Conservation (phyloP, 1,140 invertebrate species). For the Trichonephila inaurata region DNA sequence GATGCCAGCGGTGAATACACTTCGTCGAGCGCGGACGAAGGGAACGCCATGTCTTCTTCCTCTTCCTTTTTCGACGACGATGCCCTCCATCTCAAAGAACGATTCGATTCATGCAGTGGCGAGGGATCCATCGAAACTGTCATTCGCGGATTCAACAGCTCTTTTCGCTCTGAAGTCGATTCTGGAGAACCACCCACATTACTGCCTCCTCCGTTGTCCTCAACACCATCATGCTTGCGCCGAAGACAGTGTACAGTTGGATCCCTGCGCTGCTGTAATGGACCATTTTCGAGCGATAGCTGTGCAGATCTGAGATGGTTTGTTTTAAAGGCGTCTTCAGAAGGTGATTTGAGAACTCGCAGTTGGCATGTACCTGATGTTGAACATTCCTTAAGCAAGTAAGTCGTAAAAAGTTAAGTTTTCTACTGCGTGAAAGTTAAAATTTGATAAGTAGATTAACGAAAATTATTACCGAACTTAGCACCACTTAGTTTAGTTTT, state of each 20-base stretch:
- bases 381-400: slow-evolving; percentile 20
- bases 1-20: slow-evolving; percentile 95
- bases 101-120: slow-evolving; percentile 8
- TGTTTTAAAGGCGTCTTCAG: background rate
- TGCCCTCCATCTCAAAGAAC: background rate
- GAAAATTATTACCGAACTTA: too few relatives aligned
- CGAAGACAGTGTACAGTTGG: background rate
- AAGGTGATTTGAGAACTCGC: slow-evolving; percentile 29
- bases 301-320: slow-evolving; percentile 29
- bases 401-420: background rate
- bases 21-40: slow-evolving; percentile 80
- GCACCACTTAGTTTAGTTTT: too few relatives aligned
- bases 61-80: slow-evolving; percentile 26
- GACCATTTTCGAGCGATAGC: background rate
- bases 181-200: too few relatives aligned
- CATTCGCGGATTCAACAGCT: background rate
- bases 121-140: slow-evolving; percentile 67
- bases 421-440: too few relatives aligned
- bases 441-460: too few relatives aligned
- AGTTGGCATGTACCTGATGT: background rate
- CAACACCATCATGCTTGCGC: background rate
- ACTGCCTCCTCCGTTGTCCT: background rate
- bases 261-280: background rate
- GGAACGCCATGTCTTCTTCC: slow-evolving; percentile 31
- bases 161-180: background rate